These are phyloP conservation scores for Liasis olivaceus DNA, from an alignment of 2,797 vertebrate genomes.

Conservation along the genomic window DNA sequence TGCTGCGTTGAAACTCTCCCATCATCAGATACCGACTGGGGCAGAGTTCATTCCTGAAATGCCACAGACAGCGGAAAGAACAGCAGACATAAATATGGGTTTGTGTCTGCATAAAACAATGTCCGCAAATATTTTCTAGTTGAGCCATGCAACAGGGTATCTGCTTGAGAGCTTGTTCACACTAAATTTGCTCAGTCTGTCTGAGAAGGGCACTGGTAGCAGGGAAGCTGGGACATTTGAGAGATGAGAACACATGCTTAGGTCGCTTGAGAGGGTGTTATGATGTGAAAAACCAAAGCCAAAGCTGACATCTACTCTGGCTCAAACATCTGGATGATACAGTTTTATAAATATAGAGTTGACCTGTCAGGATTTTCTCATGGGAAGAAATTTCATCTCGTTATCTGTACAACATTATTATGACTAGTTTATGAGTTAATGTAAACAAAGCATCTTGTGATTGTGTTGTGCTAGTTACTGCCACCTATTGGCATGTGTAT, in stretches of 20 bases:
- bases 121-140: neutral
- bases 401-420: too few species aligned
- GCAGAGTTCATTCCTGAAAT: too few species aligned
- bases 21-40: neutral
- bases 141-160: neutral
- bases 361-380: too few species aligned
- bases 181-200: neutral
- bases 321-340: neutral
- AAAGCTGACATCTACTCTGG: neutral
- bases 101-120: neutral
- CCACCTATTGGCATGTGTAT: too few species aligned
- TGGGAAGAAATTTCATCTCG: too few species aligned
- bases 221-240: neutral
- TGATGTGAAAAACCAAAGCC: neutral
- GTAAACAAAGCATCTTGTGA: too few species aligned
- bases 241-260: neutral
- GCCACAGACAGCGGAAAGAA: neutral
- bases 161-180: neutral
- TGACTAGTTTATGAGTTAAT: too few species aligned
- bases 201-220: neutral
- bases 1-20: neutral
- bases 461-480: too few species aligned
- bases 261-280: neutral
- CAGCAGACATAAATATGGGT: neutral
- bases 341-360: neutral